A percentile compares a stretch with the other conserved stretches of the same genome.
Evolutionary conservation across 2,797 vertebrate genomes (phyloP).

Genomic region (Ptychobarbus kaznakovi): DNA sequence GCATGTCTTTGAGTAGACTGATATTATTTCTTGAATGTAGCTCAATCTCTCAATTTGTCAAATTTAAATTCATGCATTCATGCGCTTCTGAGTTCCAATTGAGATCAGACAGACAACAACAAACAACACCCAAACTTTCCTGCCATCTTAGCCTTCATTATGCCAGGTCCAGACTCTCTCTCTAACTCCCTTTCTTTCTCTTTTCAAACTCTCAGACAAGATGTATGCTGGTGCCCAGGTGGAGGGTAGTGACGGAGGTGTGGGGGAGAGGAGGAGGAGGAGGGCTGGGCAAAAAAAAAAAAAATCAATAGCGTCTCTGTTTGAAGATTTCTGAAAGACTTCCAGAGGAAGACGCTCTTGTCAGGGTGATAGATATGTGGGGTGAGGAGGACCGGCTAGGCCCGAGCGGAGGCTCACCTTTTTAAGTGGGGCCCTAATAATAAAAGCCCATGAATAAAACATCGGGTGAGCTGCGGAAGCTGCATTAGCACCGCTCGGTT

Average conservation of each 20-base stretch:
- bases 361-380: slow-evolving; percentile 87
- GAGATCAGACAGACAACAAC: slow-evolving; percentile 48
- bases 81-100: slow-evolving; percentile 39
- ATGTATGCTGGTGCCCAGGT: slow-evolving; percentile 82
- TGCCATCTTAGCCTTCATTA: slow-evolving; percentile 76
- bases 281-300: slow-evolving; percentile 55
- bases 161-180: slow-evolving; percentile 68
- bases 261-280: slow-evolving; percentile 29
- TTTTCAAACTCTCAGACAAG: slow-evolving; percentile 70
- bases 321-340: slow-evolving; percentile 89
- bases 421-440: slow-evolving; percentile 88
- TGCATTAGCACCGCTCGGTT: slow-evolving; percentile 84
- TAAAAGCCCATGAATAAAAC: slow-evolving; percentile 89
- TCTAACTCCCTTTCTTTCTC: slow-evolving; percentile 47
- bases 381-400: slow-evolving; percentile 74
- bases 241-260: slow-evolving; percentile 60
- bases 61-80: slow-evolving; percentile 36
- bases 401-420: slow-evolving; percentile 80
- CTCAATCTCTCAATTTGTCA: slow-evolving; percentile 22
- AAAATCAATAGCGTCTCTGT: slow-evolving; percentile 84
- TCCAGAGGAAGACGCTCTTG: slow-evolving; percentile 85
- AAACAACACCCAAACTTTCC: slow-evolving; percentile 55
- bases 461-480: slow-evolving; percentile 77
- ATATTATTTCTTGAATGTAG: slow-evolving; percentile 16
- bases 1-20: slow-evolving; percentile 3